Evolutionary conservation across 1,140 invertebrate species (phyloP).

Genomic region (Dreissena polymorpha): DNA sequence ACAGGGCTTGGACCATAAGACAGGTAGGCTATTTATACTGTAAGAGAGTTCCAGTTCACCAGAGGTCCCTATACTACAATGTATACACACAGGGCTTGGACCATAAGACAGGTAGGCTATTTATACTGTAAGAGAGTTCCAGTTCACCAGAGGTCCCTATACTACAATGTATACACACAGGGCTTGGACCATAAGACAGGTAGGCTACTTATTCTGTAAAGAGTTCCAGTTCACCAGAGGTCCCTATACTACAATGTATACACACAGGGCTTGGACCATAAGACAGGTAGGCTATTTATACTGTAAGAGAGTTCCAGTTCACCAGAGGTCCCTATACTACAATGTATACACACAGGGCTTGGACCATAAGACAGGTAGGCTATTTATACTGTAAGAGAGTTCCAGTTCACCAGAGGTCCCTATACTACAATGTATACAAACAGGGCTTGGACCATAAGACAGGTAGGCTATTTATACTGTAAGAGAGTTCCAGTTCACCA

Average conservation of each 20-base stretch:
- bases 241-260: constrained; percentile 86
- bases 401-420: not conserved
- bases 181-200: constrained; percentile 86
- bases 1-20: constrained; percentile 10
- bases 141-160: constrained; percentile 85
- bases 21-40: not conserved
- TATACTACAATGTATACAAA: not conserved
- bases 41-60: too few relatives aligned
- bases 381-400: too few relatives aligned
- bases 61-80: too few relatives aligned
- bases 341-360: constrained; percentile 86
- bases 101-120: too few relatives aligned
- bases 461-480: not conserved
- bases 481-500: too few relatives aligned
- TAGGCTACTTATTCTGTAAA: constrained; percentile 58
- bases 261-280: constrained; percentile 85
- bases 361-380: constrained; percentile 84
- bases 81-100: too few relatives aligned
- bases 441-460: constrained; percentile 9
- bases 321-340: constrained; percentile 86
- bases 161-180: constrained; percentile 86
- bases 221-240: constrained; percentile 85
- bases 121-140: too few relatives aligned
- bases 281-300: constrained; percentile 80
- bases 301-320: constrained; percentile 82